phyloP scores from a whole-genome alignment of 2,888 invertebrate genomes.

The Tholera decimalis region DNA sequence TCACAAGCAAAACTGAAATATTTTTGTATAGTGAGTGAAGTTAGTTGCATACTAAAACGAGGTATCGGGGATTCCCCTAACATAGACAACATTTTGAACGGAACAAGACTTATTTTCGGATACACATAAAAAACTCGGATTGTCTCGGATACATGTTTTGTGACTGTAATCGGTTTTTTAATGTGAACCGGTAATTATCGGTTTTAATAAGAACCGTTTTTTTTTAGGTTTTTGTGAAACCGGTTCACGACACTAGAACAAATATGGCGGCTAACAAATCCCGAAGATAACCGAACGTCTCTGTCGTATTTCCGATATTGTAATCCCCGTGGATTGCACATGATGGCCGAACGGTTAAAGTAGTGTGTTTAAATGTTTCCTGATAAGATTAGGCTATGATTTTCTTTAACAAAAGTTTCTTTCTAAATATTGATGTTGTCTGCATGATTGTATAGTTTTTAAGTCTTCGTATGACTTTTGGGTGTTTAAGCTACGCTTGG shows the following conservation, averaged over 20 bases:
- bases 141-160: too few species aligned
- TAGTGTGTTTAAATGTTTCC: constrained; percentile 7
- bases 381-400: neutral
- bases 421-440: neutral
- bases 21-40: too few species aligned
- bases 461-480: neutral
- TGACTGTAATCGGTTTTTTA: too few species aligned
- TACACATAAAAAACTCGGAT: too few species aligned
- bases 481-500: neutral
- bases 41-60: too few species aligned
- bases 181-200: too few species aligned
- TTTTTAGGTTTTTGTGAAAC: too few species aligned
- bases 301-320: neutral
- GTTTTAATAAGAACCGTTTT: too few species aligned
- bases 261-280: neutral
- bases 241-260: neutral
- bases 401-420: neutral
- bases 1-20: too few species aligned
- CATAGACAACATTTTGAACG: too few species aligned
- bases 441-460: neutral
- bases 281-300: constrained; percentile 13
- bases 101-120: too few species aligned
- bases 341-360: constrained; percentile 1
- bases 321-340: neutral
- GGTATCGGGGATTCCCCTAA: too few species aligned